Evolutionary conservation across 2,888 invertebrate genomes (phyloP).

Genomic region (Rhogogaster chlorosoma): DNA sequence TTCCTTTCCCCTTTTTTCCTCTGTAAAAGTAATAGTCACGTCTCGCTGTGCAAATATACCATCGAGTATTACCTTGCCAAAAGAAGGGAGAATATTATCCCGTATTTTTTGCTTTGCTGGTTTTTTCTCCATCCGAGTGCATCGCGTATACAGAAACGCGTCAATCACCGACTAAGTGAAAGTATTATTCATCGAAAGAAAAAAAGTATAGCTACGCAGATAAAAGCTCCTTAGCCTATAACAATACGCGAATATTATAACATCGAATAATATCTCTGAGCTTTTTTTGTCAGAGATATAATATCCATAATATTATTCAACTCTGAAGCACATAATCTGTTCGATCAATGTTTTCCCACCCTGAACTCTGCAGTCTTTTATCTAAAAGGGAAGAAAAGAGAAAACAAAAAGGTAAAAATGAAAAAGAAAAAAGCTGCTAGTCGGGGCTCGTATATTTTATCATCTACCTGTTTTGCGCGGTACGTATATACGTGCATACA

Average conservation of each 20-base stretch:
- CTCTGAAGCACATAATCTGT: background rate
- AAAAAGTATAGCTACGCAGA: background rate
- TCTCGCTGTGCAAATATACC: background rate
- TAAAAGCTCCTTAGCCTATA: background rate
- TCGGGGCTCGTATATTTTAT: background rate
- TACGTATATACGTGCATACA: background rate
- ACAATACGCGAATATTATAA: background rate
- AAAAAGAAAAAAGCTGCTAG: background rate
- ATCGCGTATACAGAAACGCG: background rate
- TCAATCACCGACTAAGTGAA: background rate
- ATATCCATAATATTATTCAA: background rate
- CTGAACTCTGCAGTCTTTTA: background rate
- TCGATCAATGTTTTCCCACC: background rate
- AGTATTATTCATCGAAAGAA: background rate
- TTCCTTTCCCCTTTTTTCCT: background rate
- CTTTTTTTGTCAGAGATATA: background rate
- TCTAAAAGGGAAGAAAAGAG: background rate
- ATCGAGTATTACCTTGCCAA: background rate
- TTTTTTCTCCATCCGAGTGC: background rate
- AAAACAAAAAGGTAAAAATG: background rate
- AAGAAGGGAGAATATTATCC: background rate
- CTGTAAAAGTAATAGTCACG: background rate
- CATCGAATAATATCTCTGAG: background rate
- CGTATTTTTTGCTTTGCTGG: background rate
- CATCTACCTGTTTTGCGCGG: background rate